These are phyloP conservation scores for Rosalia funebris DNA, from an alignment of 2,888 invertebrate species.

Conservation along the genomic window DNA sequence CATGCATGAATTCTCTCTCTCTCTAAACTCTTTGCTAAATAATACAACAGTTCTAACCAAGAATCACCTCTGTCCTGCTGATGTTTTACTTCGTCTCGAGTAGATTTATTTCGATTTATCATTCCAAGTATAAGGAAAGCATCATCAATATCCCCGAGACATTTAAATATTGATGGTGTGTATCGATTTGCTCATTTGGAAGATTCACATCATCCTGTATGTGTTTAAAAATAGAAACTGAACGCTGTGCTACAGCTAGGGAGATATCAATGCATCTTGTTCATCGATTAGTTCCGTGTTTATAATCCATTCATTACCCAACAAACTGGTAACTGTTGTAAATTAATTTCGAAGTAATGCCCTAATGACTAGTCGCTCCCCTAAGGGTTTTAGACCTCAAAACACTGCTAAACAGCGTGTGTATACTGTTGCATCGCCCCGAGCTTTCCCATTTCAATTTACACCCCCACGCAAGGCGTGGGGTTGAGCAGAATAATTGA, in stretches of 20 bases:
- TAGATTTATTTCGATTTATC: too few species aligned
- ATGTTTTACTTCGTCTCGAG: too few species aligned
- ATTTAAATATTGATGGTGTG: too few species aligned
- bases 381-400: conserved; percentile 46
- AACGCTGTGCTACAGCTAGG: neutral
- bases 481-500: neutral
- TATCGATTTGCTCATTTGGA: too few species aligned
- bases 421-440: conserved; percentile 14
- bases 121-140: too few species aligned
- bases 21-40: too few species aligned
- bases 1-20: too few species aligned
- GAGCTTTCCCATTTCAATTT: conserved; percentile 11
- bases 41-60: too few species aligned
- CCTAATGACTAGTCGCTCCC: conserved; percentile 61
- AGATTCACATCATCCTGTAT: too few species aligned
- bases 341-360: conserved; percentile 63
- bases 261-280: conserved; percentile 17
- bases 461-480: conserved; percentile 2
- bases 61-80: too few species aligned
- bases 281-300: conserved; percentile 36
- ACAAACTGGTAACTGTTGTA: conserved; percentile 57
- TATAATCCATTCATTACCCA: conserved; percentile 52
- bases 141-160: too few species aligned
- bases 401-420: conserved; percentile 34
- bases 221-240: too few species aligned